Base-by-base conservation (phyloP, 2,888 invertebrate species). In the Mechanitis messenoides region DNA sequence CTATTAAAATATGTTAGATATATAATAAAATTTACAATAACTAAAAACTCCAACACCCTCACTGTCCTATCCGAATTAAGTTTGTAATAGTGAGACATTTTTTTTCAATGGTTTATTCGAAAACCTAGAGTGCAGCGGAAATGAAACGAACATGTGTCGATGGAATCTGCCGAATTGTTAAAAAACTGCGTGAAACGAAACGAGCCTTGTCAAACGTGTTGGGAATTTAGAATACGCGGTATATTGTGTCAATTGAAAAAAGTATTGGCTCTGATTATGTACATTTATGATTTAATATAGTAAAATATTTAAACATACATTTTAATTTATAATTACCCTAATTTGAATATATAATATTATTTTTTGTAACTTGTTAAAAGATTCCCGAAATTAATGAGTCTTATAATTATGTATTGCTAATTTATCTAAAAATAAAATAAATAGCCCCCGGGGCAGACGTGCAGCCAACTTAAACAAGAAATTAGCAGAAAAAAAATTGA, bases 21-120 rank as follows among this genome's bases (percentile, higher is more conserved):
- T 2, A 50, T 31, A 31, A 42, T 42, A 50, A 31, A 9, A 31
- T 31, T 50, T 50, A 46, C 20, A 46, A n/a, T 47, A 20, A 20
- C 20, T n/a, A 1, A 50, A 31, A 47, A 46, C 66, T 71, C 74
- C 58, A 69, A 35, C 42, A 31, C 9, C 65, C 63, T 68, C 68
- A 3, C 57, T 77, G 74, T 79, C 74, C 80, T 78, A 77, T 78
- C 77, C 85, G 87, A 87, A 87, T 87, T 83, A 87, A 87, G 86
- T 85, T 85, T 78, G 83, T 84, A 87, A 87, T 87, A 87, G 86
- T 87, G 84, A 81, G 83, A 86, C 80, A 70, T 83, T 86, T 87
- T 85, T 86, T 83, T 76, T 71, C 79, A 81, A 80, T 78, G 79
- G 77, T 74, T 73, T 69, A 78, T 79, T 80, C 75, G 82, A 84